Percentiles rank a stretch among this genome's conserved stretches.
Conservation (phyloP, 1,140 invertebrate genomes). For the Scaptomyza graminum region DNA sequence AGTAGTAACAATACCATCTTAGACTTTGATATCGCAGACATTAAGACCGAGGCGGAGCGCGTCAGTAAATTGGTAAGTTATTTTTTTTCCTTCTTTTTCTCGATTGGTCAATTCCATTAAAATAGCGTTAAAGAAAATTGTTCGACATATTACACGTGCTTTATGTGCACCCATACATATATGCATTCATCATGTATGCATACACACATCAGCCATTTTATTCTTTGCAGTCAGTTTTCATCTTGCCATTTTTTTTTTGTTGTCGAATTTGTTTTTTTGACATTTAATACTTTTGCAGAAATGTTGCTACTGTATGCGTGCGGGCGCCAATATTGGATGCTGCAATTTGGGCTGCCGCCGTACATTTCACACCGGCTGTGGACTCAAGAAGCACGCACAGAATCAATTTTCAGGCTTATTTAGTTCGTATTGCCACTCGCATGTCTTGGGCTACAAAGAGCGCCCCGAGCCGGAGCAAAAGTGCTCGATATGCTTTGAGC, state of each 20-base stretch:
- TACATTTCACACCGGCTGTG: constrained; percentile 56
- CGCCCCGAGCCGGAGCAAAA: neutral
- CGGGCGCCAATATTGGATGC: constrained; percentile 55
- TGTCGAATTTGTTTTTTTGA: too few species aligned
- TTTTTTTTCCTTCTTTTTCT: neutral
- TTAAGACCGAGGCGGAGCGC: constrained; percentile 29
- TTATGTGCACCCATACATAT: too few species aligned
- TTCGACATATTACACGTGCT: too few species aligned
- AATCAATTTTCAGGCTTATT: constrained; percentile 39
- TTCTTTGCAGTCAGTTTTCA: too few species aligned
- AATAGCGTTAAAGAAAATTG: too few species aligned
- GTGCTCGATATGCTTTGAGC: constrained; percentile 52
- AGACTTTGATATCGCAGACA: constrained; percentile 42
- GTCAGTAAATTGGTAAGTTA: constrained; percentile 17
- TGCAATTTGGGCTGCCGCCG: constrained; percentile 15
- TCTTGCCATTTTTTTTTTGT: too few species aligned
- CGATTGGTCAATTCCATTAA: too few species aligned
- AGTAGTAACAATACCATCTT: constrained; percentile 7
- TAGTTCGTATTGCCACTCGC: constrained; percentile 49
- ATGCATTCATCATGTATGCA: too few species aligned
- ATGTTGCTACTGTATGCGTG: constrained; percentile 36
- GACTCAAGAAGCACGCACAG: constrained; percentile 14
- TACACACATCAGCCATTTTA: too few species aligned
- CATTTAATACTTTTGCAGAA: neutral
- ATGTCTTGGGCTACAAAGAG: neutral